These are phyloP conservation scores for Pyrocoelia pectoralis DNA, from an alignment of 2,888 invertebrate genomes.

Conservation along the genomic window DNA sequence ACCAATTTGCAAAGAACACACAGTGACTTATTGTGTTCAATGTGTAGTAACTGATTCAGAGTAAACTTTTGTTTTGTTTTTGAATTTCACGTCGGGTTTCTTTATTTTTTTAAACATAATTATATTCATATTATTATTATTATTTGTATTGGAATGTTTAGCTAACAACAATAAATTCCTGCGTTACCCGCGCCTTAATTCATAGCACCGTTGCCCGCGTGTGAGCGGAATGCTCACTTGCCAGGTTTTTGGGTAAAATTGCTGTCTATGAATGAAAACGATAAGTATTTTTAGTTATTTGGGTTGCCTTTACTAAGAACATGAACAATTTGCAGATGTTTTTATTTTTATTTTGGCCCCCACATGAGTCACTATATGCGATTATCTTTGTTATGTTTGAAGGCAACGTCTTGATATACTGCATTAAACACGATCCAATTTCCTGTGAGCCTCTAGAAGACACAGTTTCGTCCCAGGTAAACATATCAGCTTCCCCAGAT, in stretches of 20 bases:
- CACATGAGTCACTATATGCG: constrained; percentile 36
- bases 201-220: too few relatives aligned
- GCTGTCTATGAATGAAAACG: too few relatives aligned
- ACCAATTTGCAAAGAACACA: not conserved
- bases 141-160: too few relatives aligned
- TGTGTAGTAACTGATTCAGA: constrained; percentile 33
- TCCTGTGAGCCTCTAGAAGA: constrained; percentile 13
- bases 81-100: too few relatives aligned
- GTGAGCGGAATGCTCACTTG: too few relatives aligned
- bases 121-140: too few relatives aligned
- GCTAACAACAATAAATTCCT: too few relatives aligned
- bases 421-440: not conserved
- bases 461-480: constrained; percentile 3
- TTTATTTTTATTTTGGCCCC: constrained; percentile 36
- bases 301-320: constrained; percentile 35
- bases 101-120: too few relatives aligned
- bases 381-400: constrained; percentile 33
- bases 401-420: not conserved
- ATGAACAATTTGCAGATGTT: constrained; percentile 34
- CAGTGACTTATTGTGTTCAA: not conserved
- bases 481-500: constrained; percentile 7
- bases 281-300: constrained; percentile 28
- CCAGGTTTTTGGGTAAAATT: too few relatives aligned
- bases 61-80: too few relatives aligned
- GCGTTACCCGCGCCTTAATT: too few relatives aligned